A percentile compares a stretch with the other conserved stretches of the same genome.
Conservation (phyloP, 2,797 vertebrate genomes). For the Hippocampus kuda region DNA sequence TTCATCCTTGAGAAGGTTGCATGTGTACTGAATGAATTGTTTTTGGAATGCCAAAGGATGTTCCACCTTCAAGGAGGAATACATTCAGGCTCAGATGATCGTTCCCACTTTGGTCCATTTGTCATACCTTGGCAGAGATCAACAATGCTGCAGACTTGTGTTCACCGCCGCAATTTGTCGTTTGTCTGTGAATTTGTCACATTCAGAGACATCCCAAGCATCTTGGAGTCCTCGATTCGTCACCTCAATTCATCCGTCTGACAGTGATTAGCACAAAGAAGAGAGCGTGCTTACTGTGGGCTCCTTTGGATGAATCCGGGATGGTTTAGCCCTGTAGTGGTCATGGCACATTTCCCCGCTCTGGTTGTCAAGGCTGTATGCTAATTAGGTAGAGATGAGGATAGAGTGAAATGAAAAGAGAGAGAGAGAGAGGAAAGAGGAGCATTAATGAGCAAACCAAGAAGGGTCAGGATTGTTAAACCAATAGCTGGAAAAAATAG, state of each 20-base stretch:
- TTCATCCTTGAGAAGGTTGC: too few species aligned
- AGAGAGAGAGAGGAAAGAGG: slow-evolving; percentile 9
- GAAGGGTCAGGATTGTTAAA: slow-evolving; percentile 28
- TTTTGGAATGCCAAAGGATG: background rate
- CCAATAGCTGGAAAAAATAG: slow-evolving; percentile 24
- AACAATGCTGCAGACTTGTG: background rate
- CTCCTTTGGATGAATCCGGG: background rate
- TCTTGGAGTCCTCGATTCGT: slow-evolving; percentile 16
- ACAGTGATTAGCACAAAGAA: slow-evolving; percentile 9
- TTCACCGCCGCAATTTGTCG: background rate
- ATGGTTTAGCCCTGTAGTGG: slow-evolving; percentile 1
- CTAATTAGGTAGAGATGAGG: background rate
- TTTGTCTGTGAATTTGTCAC: background rate
- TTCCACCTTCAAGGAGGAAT: background rate
- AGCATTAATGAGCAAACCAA: slow-evolving; percentile 28
- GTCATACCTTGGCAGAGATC: background rate
- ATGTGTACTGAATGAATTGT: background rate
- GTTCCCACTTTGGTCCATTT: background rate
- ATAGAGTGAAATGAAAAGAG: background rate
- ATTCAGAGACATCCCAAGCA: background rate
- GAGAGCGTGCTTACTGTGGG: slow-evolving; percentile 9
- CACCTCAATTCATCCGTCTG: slow-evolving; percentile 22
- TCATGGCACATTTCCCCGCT: background rate
- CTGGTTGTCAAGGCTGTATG: slow-evolving; percentile 1
- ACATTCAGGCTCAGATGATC: background rate